Base-by-base conservation (phyloP, 2,797 vertebrate genomes). In the Microctenopoma steveboyesi region DNA sequence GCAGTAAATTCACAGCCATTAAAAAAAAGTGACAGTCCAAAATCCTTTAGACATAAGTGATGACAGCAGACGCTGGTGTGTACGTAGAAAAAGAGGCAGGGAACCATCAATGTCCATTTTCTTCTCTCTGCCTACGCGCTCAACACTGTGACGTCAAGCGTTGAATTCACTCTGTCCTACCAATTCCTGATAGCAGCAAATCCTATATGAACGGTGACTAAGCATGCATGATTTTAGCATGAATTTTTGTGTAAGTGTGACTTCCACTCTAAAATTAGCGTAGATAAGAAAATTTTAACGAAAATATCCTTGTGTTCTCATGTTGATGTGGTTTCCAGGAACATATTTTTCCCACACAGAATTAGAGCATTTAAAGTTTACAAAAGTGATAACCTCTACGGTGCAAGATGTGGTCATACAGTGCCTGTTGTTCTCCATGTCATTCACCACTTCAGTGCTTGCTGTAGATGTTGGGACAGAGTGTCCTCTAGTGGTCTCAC, bases 401-500 rank as follows among this genome's bases (percentile, higher is more conserved):
- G 1, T 60, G 18, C 7, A 15, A 10, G 25, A 4, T 11, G 4
- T 8, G 22, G 33, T 25, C 15, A 47, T 5, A 5, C 42, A 25
- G 8, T 48, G 14, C 16, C 47, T 46, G 40, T 40, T 45, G 9
- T 28, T 48, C 0, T 50, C 22, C 10, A n/a, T 27, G 3, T n/a
- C 22, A 27, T 52, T 18, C 18, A 61, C 16, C 10, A 12, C 35
- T 27, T 58, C 28, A 13, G 1, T 5, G 43, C 14, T 22, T 13
- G 22, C 33, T 49, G 43, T 12, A 72, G 15, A n/a, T 77, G n/a
- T 75, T 71, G 69, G 18, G 59, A 27, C 52, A 79, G 39, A 76
- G 67, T 57, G 68, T 63, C 83, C 76, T 87, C 88, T 80, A 75
- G 75, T 81, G 86, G 69, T 52, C 6, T 60, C 14, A 58, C 2